Conservation (phyloP, 35 echinoderm and acorn worm species). For the Patiria miniata region DNA sequence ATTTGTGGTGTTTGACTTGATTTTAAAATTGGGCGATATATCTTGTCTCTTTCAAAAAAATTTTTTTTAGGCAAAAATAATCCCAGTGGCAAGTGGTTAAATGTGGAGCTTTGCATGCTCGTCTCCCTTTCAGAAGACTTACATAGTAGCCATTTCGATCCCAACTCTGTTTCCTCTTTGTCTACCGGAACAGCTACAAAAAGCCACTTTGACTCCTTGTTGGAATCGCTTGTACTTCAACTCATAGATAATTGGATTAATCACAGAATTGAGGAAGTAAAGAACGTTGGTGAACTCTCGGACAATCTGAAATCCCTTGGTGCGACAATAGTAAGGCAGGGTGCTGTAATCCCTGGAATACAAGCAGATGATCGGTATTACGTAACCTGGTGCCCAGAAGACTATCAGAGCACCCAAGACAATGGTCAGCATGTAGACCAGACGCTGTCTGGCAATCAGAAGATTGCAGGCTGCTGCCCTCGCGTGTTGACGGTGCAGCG, state of each 20-base stretch:
- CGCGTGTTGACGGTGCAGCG: neutral
- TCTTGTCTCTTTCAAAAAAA: no score
- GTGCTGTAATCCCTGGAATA: neutral
- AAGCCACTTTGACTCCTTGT: neutral
- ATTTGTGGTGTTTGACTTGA: no score
- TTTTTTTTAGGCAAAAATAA: no score
- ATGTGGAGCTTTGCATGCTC: no score
- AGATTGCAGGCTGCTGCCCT: neutral
- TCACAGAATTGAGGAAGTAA: neutral
- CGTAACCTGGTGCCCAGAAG: neutral
- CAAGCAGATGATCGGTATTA: neutral
- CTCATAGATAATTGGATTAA: neutral
- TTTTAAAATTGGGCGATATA: no score
- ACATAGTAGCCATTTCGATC: no score
- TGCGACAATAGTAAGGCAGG: neutral
- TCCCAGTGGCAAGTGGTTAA: no score
- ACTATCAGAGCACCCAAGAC: neutral
- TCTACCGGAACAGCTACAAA: neutral
- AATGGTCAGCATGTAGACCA: neutral
- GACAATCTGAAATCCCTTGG: neutral
- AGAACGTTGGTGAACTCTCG: neutral
- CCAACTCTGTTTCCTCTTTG: neutral
- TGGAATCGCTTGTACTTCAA: constrained; percentile 13
- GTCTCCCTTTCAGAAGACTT: no score
- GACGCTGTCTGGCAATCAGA: neutral